Base-by-base conservation (phyloP, 2,113 vertebrate species). In the Probosciger aterrimus region DNA sequence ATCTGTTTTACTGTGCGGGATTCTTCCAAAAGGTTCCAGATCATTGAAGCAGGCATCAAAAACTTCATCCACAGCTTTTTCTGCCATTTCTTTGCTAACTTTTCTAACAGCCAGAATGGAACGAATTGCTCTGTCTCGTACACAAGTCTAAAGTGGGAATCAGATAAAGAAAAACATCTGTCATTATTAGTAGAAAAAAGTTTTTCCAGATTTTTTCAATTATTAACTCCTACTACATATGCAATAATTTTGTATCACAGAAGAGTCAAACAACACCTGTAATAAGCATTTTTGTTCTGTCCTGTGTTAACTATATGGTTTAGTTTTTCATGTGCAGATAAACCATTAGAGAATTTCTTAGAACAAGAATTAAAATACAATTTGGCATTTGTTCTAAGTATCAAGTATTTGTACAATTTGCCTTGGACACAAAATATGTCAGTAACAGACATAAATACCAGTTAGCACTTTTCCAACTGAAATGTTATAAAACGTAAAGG, bases 21-120 rank as follows among this genome's bases (percentile, higher is more conserved):
- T 99, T 85, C 99, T 98, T 88, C 98, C 99, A 57, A 99, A 99
- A 30, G 99, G 99, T 16, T 98, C 98, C 53, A 98, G 98, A 96
- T 99, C 99, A 67, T 98, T 99, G 97, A 99, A 99, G 92, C 99
- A 99, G 43, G 98, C 97, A 95, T 99, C 98, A 93, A 99, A 99
- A 87, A 99, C 99, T 81, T 99, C 98, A 67, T 99, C 98, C 20
- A 99, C 98, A 14, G 99, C 98, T 91, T 98, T 99, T 95, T 98
- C 97, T 1, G 99, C 99, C 1, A 97, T 97, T 94, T 99, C 98
- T 87, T 82, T 97, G 95, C 97, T 99, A 41, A 99, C 95, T 89
- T 99, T 99, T 95, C 99, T 98, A 86, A 99, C 99, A 23, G 99
- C 99, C 70, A 99, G 90, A 95, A 99, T 99, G 80, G 99, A 99